Conservation (phyloP, 1,140 invertebrate genomes). For the Drosophila pachea region DNA sequence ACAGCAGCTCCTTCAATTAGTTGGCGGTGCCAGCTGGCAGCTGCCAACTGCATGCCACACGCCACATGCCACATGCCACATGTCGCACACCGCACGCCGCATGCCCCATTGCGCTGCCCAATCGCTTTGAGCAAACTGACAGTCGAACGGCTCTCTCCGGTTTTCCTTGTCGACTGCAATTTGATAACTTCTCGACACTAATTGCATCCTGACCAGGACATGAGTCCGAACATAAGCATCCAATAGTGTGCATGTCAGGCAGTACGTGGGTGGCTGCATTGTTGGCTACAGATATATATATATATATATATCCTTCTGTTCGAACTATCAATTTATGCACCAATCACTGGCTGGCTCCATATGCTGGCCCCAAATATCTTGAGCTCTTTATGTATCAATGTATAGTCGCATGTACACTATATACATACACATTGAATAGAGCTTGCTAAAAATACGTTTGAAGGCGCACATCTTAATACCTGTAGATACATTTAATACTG, state of each 20-base stretch:
- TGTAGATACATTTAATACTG: too few relatives aligned
- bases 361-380: too few relatives aligned
- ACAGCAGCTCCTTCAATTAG: constrained; percentile 9
- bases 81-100: constrained; percentile 2
- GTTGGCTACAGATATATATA: background rate
- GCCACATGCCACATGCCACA: background rate
- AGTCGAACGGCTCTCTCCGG: background rate
- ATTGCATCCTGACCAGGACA: constrained; percentile 48
- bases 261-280: background rate
- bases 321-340: too few relatives aligned
- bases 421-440: too few relatives aligned
- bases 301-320: background rate
- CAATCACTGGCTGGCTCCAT: too few relatives aligned
- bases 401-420: too few relatives aligned
- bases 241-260: background rate
- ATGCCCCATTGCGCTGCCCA: constrained; percentile 2
- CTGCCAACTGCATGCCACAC: background rate
- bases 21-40: background rate
- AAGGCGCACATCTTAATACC: too few relatives aligned
- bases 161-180: constrained; percentile 18
- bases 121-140: background rate
- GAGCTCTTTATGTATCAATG: too few relatives aligned
- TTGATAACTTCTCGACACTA: constrained; percentile 54
- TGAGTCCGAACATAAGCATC: background rate
- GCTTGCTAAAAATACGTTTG: too few relatives aligned